phyloP scores from a whole-genome alignment of 1,140 invertebrate genomes.

The Bombus affinis region DNA sequence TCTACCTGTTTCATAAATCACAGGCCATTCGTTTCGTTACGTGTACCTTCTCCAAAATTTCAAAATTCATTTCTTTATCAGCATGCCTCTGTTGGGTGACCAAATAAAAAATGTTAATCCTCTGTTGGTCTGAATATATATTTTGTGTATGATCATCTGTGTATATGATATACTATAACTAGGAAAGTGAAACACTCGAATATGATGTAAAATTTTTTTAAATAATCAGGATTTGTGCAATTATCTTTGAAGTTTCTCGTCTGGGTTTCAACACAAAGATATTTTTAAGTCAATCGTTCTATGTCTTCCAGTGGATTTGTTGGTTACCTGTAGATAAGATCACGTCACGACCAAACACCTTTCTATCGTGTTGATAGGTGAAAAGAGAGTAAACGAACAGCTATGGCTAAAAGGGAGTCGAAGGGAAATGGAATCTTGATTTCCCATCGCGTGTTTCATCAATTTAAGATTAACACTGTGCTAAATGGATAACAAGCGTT shows the following conservation, averaged over 20 bases:
- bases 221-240: too few relatives aligned
- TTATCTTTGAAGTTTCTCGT: too few relatives aligned
- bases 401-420: background rate
- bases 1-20: background rate
- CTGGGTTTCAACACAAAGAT: too few relatives aligned
- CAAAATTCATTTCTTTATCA: background rate
- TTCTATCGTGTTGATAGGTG: background rate
- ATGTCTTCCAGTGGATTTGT: background rate
- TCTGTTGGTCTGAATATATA: too few relatives aligned
- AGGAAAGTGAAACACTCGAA: too few relatives aligned
- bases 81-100: background rate
- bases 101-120: background rate
- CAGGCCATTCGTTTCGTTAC: background rate
- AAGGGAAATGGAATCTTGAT: conserved; percentile 39
- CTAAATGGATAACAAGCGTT: conserved; percentile 37
- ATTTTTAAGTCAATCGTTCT: background rate
- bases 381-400: background rate
- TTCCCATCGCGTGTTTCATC: conserved; percentile 36
- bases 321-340: background rate
- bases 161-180: too few relatives aligned
- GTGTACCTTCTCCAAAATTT: background rate
- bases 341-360: background rate
- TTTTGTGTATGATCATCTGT: too few relatives aligned
- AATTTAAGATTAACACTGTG: conserved; percentile 42
- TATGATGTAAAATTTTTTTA: too few relatives aligned